Conservation (phyloP, 2,113 vertebrate genomes). For the Ibidorhyncha struthersii region DNA sequence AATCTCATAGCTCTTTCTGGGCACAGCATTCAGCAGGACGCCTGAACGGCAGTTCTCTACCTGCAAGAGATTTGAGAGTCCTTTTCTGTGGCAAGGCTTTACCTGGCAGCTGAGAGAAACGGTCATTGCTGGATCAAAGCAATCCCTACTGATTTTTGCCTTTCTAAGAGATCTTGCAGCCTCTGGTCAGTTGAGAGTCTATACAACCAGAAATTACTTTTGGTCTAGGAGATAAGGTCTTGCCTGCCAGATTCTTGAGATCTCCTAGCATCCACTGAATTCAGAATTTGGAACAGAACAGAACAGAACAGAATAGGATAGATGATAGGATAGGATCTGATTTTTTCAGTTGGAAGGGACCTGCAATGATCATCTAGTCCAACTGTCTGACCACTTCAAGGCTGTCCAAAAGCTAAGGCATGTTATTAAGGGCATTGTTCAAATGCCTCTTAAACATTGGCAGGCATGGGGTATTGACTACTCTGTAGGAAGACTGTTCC, state of each 20-base stretch:
- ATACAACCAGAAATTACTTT: background rate
- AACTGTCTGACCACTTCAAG: background rate
- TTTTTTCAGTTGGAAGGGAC: background rate
- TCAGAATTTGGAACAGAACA: background rate
- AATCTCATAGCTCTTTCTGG: background rate
- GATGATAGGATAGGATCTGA: background rate
- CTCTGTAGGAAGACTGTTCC: background rate
- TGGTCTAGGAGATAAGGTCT: background rate
- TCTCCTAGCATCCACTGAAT: background rate
- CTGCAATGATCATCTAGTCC: background rate
- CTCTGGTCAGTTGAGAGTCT: background rate
- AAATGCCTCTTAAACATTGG: background rate
- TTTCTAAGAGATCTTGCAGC: background rate
- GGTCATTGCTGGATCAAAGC: background rate
- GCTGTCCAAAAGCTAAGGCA: background rate
- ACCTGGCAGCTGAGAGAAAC: background rate
- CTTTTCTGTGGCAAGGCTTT: background rate
- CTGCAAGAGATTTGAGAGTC: background rate
- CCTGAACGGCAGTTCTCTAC: background rate
- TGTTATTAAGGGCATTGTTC: no score
- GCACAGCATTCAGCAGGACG: background rate
- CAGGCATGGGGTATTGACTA: no score
- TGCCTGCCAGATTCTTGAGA: background rate
- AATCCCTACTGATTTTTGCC: background rate
- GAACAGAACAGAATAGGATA: background rate